Base-by-base conservation (phyloP, 2,888 invertebrate genomes). In the Sinelater perroti region DNA sequence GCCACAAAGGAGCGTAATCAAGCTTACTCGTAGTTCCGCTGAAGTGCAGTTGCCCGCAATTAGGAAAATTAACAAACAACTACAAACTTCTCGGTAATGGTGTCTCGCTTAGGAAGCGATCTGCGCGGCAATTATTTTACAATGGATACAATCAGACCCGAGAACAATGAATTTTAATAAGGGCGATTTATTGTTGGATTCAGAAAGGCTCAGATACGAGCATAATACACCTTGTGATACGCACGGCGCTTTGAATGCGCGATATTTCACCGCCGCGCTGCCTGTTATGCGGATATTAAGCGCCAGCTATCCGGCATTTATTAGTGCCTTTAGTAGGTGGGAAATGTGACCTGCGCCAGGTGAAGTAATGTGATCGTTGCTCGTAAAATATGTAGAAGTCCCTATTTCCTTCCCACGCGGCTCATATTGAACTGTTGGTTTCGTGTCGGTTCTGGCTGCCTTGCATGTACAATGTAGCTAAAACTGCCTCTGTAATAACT, bases 111-210 rank as follows among this genome's bases (percentile, higher is more conserved):
- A 36, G 36, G 17, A 33, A 40, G 26, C 40, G 47, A 31, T 31
- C 33, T 18, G 21, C 33, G 33, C 14, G 13, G 47, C 21, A 47
- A 47, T 47, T 47, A 35, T 47, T 54, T 54, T 46, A 24, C 46
- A 20, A 30, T 46, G 38, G 55, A 55, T 47, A 49, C 49, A 55
- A 55, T 49, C 49, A 40, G 40, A 31, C 31, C 20, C 38, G 54
- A 26, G 35, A 54, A 54, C 54, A 55, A 55, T 55, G 38, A 36
- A 55, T 55, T 40, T 55, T 55, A 55, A 55, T 55, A 49, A 55
- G 47, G 28, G 26, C 46, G 54, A 54, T 54, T 54, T 54, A 55
- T 55, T 55, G 36, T 46, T 47, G 13, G 17, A 35, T 28, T 7
- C 26, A 50, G 50, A 50, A 5, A 24, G 36, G 36, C 33, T 17